phyloP scores from a whole-genome alignment of 2,888 invertebrate genomes.

The Himalopsyche tibetana region DNA sequence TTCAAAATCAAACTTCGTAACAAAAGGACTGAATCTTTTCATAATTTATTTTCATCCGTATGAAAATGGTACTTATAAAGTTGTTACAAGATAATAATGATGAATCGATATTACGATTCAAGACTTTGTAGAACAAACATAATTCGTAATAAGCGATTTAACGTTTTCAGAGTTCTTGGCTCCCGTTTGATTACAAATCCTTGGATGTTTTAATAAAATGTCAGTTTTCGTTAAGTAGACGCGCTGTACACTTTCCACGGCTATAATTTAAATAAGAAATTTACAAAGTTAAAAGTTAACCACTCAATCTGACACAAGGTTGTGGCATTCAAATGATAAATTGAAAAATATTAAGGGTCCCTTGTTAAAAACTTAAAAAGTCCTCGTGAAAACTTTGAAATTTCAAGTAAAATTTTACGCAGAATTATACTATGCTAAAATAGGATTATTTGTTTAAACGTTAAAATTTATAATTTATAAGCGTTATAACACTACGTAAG shows the following conservation, averaged over 20 bases:
- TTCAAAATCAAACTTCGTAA: background rate
- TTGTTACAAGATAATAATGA: constrained; percentile 16
- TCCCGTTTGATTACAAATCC: constrained; percentile 26
- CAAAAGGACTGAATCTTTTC: background rate
- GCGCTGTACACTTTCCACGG: constrained; percentile 18
- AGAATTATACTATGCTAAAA: background rate
- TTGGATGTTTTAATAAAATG: constrained; percentile 39
- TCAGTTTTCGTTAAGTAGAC: constrained; percentile 31
- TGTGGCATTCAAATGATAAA: constrained; percentile 36
- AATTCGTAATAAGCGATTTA: constrained; percentile 22
- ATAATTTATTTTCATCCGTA: constrained; percentile 19
- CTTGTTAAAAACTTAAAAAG: constrained; percentile 12
- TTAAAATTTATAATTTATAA: background rate
- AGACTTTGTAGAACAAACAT: background rate
- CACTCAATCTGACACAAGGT: constrained; percentile 8
- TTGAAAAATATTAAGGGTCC: constrained; percentile 31
- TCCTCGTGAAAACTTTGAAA: background rate
- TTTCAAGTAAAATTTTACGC: background rate
- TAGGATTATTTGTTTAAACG: constrained; percentile 15
- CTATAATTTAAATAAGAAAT: constrained; percentile 39
- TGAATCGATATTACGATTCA: constrained; percentile 15
- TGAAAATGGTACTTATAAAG: background rate
- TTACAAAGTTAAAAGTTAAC: constrained; percentile 41
- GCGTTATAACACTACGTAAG: too few relatives aligned
- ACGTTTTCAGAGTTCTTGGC: background rate